Conservation (phyloP, 2,888 invertebrate species). For the Pachymerium ferrugineum region DNA sequence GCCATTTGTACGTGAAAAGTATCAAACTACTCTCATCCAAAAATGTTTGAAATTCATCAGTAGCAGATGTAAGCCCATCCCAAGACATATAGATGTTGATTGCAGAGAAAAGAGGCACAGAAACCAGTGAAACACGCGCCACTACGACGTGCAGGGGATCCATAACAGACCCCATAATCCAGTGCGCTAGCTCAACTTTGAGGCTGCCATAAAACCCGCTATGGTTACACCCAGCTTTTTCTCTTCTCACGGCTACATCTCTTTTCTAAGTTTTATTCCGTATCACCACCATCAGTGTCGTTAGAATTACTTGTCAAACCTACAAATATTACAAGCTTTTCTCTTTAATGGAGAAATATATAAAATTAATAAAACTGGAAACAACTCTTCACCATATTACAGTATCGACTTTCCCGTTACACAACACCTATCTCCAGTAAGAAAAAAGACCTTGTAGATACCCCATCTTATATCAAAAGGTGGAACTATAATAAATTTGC, state of each 20-base stretch:
- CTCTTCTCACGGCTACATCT: not conserved
- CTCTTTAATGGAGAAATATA: too few relatives aligned
- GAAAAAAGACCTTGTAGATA: not conserved
- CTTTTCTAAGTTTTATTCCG: not conserved
- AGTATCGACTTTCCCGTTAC: slow-evolving; percentile 4
- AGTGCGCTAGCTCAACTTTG: slow-evolving; percentile 21
- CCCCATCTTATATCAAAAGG: slow-evolving; percentile 6
- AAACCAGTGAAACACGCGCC: not conserved
- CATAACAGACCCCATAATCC: slow-evolving; percentile 24
- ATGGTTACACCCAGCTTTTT: slow-evolving; percentile 16
- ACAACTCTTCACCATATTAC: not conserved
- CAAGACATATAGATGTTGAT: slow-evolving; percentile 18
- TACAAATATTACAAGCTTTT: too few relatives aligned
- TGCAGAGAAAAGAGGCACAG: slow-evolving; percentile 11
- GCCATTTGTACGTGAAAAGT: too few relatives aligned
- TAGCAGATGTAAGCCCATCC: slow-evolving; percentile 7
- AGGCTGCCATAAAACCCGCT: slow-evolving; percentile 14
- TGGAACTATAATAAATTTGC: not conserved
- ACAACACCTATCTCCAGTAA: not conserved
- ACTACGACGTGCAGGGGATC: slow-evolving; percentile 20
- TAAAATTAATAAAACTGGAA: not conserved
- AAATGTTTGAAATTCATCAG: not conserved
- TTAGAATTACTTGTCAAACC: too few relatives aligned
- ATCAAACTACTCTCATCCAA: not conserved
- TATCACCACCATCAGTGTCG: too few relatives aligned